Evolutionary conservation across 2,113 vertebrate genomes (phyloP).

Genomic region (Suricata suricatta): DNA sequence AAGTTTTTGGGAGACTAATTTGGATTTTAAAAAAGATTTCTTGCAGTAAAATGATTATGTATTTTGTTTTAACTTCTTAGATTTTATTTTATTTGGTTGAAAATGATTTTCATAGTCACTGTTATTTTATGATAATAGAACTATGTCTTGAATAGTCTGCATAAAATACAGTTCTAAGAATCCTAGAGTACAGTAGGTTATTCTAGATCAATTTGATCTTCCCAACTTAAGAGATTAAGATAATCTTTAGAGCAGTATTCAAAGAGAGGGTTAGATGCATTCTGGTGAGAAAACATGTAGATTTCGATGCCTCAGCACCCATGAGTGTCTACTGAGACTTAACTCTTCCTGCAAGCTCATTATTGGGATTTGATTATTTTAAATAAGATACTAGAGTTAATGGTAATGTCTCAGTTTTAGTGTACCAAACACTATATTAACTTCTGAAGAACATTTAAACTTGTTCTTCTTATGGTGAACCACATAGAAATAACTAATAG

Average conservation of each 20-base stretch:
- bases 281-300: conserved; percentile 35
- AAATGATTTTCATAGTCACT: conserved; percentile 36
- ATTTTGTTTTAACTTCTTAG: conserved; percentile 35
- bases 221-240: background rate
- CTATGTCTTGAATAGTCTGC: conserved; percentile 8
- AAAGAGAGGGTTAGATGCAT: background rate
- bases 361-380: conserved; percentile 36
- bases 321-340: background rate
- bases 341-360: background rate
- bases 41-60: conserved; percentile 14
- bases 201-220: background rate
- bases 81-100: conserved; percentile 21
- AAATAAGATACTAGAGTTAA: conserved; percentile 25
- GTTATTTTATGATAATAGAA: conserved; percentile 23
- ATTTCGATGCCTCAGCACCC: background rate
- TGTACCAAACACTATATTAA: conserved; percentile 15
- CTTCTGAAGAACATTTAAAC: conserved; percentile 50
- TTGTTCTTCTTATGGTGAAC: conserved; percentile 2
- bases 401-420: conserved; percentile 27
- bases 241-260: background rate
- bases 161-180: conserved; percentile 27
- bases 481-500: conserved; percentile 12
- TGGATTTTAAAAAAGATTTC: background rate
- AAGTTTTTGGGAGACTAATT: background rate
- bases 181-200: background rate